phyloP scores from a whole-genome alignment of 2,113 vertebrate species.

The Anolis sagrei region DNA sequence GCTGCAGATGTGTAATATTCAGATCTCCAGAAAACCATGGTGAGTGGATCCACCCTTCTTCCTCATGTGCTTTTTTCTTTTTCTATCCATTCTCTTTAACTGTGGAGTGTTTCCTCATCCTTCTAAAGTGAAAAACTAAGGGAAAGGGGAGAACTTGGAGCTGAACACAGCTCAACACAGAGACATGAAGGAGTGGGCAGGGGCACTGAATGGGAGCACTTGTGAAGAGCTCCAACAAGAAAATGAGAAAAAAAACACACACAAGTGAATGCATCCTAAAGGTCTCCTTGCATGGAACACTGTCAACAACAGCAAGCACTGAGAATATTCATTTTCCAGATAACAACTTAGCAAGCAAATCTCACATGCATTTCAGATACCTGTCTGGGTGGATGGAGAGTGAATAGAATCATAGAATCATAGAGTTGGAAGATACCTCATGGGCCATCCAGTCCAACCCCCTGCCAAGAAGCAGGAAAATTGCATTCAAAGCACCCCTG shows the following conservation, averaged over 20 bases:
- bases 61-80: constrained; percentile 42
- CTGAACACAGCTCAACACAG: neutral
- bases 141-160: constrained; percentile 5
- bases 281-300: neutral
- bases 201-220: constrained; percentile 33
- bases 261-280: neutral
- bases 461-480: too few species aligned
- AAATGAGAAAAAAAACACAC: constrained; percentile 25
- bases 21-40: neutral
- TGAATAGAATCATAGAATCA: too few species aligned
- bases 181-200: constrained; percentile 34
- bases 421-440: too few species aligned
- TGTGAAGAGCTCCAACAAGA: neutral
- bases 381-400: neutral
- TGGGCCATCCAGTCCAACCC: too few species aligned
- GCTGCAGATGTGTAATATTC: neutral
- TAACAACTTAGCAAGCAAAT: neutral
- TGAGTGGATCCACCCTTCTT: neutral
- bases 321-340: neutral
- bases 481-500: too few species aligned
- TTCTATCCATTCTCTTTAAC: constrained; percentile 56
- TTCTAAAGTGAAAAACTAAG: constrained; percentile 18
- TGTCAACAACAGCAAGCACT: neutral
- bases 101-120: constrained; percentile 65
- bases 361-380: neutral